These are phyloP conservation scores for Pterois miles DNA, from an alignment of 2,797 vertebrate genomes.

Conservation along the genomic window DNA sequence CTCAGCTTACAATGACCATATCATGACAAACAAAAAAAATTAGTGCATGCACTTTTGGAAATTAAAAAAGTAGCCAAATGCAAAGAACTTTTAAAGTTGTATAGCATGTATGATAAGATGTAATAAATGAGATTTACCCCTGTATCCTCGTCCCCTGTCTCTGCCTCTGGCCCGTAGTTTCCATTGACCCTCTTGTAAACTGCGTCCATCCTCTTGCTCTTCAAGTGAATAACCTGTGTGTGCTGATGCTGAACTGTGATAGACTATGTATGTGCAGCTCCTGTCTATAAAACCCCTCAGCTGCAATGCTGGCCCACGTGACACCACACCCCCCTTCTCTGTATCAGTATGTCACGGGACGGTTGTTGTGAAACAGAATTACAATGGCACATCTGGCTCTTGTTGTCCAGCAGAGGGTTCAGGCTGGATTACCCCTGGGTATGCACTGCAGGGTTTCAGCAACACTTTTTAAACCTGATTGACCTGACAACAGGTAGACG, in stretches of 20 bases:
- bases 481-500: not conserved
- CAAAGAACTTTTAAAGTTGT: not conserved
- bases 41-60: not conserved
- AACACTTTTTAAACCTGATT: not conserved
- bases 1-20: too few species aligned
- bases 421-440: too few species aligned
- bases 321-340: conserved; percentile 62
- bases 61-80: not conserved
- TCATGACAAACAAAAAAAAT: not conserved
- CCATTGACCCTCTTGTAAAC: conserved; percentile 72
- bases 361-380: conserved; percentile 55
- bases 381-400: conserved; percentile 69
- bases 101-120: not conserved
- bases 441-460: not conserved
- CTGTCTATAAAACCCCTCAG: conserved; percentile 38
- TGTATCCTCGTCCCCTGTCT: conserved; percentile 24
- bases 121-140: conserved; percentile 54
- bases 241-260: conserved; percentile 20
- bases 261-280: conserved; percentile 25
- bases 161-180: conserved; percentile 19
- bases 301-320: conserved; percentile 71
- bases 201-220: conserved; percentile 77
- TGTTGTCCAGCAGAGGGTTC: conserved; percentile 35
- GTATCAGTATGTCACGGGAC: conserved; percentile 62
- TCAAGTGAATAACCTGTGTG: conserved; percentile 31